Evolutionary conservation across 2,888 invertebrate species (phyloP).

Genomic region (Tetrapedia diversipes): DNA sequence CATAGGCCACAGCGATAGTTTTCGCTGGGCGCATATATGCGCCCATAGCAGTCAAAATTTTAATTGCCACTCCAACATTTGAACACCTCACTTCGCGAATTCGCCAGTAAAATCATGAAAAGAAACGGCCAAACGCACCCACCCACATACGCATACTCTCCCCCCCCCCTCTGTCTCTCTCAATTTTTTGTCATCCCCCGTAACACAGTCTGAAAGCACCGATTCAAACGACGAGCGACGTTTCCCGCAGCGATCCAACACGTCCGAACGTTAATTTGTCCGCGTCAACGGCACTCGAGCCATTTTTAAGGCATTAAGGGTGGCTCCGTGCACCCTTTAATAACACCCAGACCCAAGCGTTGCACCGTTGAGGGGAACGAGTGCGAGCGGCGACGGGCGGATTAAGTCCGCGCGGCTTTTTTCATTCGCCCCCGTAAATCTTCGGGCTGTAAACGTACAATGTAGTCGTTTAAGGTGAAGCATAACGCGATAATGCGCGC

Average conservation of each 20-base stretch:
- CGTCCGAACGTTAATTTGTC: conserved; percentile 31
- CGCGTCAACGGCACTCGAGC: conserved; percentile 30
- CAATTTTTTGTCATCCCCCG: no score
- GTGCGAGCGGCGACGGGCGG: conserved; percentile 31
- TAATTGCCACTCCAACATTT: not conserved
- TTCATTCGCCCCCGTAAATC: conserved; percentile 58
- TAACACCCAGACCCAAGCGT: not conserved
- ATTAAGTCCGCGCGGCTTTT: conserved; percentile 58
- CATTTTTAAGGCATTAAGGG: conserved; percentile 48
- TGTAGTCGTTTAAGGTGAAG: conserved; percentile 62
- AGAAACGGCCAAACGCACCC: not conserved
- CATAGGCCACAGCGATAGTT: no score
- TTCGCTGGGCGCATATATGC: no score
- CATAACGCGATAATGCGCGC: conserved; percentile 66
- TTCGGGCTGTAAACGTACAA: conserved; percentile 59
- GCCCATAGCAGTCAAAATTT: no score
- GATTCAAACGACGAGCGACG: not conserved
- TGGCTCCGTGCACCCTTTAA: conserved; percentile 27
- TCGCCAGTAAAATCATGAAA: not conserved
- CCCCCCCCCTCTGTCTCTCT: no score
- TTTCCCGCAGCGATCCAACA: not conserved
- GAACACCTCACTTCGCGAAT: not conserved
- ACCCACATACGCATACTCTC: no score
- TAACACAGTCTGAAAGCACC: no score
- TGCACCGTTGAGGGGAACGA: conserved; percentile 19